phyloP scores from a whole-genome alignment of 2,888 invertebrate species.

The Dicyrtoma fusca region DNA sequence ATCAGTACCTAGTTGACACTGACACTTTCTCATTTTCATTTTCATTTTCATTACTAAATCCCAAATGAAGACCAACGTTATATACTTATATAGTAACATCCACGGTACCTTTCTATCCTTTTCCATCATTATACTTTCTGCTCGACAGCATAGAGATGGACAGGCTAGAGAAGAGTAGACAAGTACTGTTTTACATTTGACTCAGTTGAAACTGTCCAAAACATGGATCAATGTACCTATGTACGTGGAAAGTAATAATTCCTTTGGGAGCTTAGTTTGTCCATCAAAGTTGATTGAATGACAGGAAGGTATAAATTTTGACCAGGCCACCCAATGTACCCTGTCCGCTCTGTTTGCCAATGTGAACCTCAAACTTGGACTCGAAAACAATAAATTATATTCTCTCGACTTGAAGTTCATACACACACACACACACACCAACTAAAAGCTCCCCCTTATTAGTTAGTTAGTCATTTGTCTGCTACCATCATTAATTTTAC shows the following conservation, averaged over 20 bases:
- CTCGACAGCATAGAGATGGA: too few species aligned
- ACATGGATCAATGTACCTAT: background rate
- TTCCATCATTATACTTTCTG: too few species aligned
- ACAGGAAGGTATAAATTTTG: conserved; percentile 22
- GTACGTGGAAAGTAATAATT: background rate
- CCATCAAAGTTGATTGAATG: conserved; percentile 22
- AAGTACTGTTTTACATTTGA: too few species aligned
- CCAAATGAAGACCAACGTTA: too few species aligned
- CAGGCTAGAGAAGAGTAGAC: background rate
- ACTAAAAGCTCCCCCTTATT: too few species aligned
- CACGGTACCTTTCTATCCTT: too few species aligned
- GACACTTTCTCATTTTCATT: conserved; percentile 28
- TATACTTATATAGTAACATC: too few species aligned
- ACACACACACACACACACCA: too few species aligned
- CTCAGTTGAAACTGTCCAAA: background rate
- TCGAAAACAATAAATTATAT: conserved; percentile 26
- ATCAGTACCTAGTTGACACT: conserved; percentile 21
- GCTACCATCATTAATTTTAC: too few species aligned
- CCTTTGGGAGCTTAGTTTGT: background rate
- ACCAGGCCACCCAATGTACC: conserved; percentile 15
- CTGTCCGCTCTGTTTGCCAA: conserved; percentile 27
- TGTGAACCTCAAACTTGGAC: conserved; percentile 7
- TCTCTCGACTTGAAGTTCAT: too few species aligned
- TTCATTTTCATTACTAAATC: conserved; percentile 1
- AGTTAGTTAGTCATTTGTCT: too few species aligned